Conservation (phyloP, 64 coral and sea anemone species). For the Montipora cactus region DNA sequence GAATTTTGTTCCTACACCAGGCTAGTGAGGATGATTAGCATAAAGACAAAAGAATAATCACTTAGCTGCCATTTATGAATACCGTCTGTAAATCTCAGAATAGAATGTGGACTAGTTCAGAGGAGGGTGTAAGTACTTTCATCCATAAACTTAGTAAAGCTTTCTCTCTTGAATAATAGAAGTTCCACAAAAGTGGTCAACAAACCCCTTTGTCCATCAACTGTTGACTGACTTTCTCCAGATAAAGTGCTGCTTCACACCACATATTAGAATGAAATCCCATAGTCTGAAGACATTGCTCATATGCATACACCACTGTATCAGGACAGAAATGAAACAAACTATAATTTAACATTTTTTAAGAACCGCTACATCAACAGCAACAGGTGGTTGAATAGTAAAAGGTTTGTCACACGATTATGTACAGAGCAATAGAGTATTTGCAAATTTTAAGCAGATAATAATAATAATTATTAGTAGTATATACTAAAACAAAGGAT, state of each 20-base stretch:
- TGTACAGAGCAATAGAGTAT: no score
- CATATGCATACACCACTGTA: slow-evolving; percentile 97
- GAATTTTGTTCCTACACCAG: no score
- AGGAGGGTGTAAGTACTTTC: no score
- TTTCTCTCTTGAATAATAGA: background rate
- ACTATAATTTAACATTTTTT: background rate
- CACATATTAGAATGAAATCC: slow-evolving; percentile 96
- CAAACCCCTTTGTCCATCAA: slow-evolving; percentile 92
- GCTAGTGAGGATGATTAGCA: no score
- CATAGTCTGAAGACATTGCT: slow-evolving; percentile 87
- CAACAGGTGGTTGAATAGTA: background rate
- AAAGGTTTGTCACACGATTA: no score
- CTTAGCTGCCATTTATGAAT: no score
- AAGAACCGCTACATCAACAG: background rate
- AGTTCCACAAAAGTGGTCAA: background rate
- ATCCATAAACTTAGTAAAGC: background rate
- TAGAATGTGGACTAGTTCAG: no score
- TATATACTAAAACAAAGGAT: no score
- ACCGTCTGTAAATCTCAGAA: no score
- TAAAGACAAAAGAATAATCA: no score
- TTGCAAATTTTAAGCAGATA: no score
- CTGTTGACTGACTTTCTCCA: slow-evolving; percentile 87
- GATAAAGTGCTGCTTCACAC: slow-evolving; percentile 92
- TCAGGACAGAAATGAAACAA: background rate
- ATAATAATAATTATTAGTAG: no score